These are phyloP conservation scores for Ammodytes dubius DNA, from an alignment of 2,113 vertebrate species.

Conservation along the genomic window DNA sequence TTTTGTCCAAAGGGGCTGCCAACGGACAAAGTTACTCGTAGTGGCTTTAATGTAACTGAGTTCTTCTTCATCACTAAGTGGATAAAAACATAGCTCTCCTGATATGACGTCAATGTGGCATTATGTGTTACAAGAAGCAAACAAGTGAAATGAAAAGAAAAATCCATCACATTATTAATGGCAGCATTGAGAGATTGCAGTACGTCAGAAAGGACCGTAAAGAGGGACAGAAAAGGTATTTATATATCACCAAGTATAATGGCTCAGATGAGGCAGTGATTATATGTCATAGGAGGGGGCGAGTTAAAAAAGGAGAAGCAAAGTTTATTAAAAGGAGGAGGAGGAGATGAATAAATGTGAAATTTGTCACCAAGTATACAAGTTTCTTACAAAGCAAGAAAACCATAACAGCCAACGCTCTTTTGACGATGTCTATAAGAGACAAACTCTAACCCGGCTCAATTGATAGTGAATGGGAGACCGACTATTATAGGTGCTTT, in stretches of 20 bases:
- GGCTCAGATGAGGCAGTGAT: conserved; percentile 31
- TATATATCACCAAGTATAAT: background rate
- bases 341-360: conserved; percentile 19
- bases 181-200: background rate
- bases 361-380: conserved; percentile 13
- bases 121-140: background rate
- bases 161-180: conserved; percentile 13
- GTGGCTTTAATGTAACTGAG: background rate
- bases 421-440: conserved; percentile 16
- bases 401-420: background rate
- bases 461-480: conserved; percentile 22
- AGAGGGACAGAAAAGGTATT: conserved; percentile 13
- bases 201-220: background rate
- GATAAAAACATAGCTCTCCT: background rate
- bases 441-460: conserved; percentile 3
- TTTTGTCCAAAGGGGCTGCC: too few relatives aligned
- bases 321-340: conserved; percentile 32
- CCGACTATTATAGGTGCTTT: background rate
- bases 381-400: conserved; percentile 14
- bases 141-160: background rate
- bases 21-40: too few relatives aligned
- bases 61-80: conserved; percentile 9
- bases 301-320: conserved; percentile 15
- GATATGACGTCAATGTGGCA: background rate
- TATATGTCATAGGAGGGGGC: conserved; percentile 19